Base-by-base conservation (phyloP, 1,140 invertebrate species). In the Bombus confusus region DNA sequence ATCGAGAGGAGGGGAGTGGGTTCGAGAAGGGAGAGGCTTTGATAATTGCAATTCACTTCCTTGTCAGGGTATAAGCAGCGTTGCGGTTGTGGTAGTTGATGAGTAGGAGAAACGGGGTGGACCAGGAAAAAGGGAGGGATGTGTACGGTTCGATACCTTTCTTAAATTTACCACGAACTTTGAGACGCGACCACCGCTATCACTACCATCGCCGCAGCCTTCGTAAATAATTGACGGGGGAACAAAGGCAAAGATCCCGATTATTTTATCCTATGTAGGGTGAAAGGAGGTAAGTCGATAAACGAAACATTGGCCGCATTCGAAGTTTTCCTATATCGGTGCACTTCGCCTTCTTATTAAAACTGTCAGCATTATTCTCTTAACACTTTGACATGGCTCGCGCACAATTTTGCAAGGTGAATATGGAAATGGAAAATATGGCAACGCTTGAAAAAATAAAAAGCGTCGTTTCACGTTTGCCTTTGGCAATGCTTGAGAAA, bases 41-140 rank as follows among this genome's bases (percentile, higher is more conserved):
- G 92, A 93, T 93, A 93, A 93, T 93, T 93, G 92, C 91, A 93
- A 93, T 93, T 88, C 92, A 93, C 90, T 92, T 92, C 85, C 87
- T 91, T 76, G 82, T 79, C 62, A 76, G 80, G 59, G 77, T 89
- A 79, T 91, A 89, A 89, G 85, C 75, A 78, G 80, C 77, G 69
- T 68, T 68, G 85, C 69, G 78, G 41, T 66, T 74, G 86, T 77
- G 66, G 80, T 86, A 64, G 80, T 88, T 91, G 89, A 92, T 87
- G 87, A 91, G 85, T 39, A 66, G 83, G 86, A 76, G 59, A 80
- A 73, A 73, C 74, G 75, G 74, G 80, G 80, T 86, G 85, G 84
- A 84, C 73, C 69, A 47, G 59, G 66, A 62, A 73, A 80, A 82
- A 13, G 83, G 85, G 31, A 85, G 75, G 85, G 79, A 75, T 71